Evolutionary conservation across 1,140 invertebrate species (phyloP).

Genomic region (Drosophila teissieri): DNA sequence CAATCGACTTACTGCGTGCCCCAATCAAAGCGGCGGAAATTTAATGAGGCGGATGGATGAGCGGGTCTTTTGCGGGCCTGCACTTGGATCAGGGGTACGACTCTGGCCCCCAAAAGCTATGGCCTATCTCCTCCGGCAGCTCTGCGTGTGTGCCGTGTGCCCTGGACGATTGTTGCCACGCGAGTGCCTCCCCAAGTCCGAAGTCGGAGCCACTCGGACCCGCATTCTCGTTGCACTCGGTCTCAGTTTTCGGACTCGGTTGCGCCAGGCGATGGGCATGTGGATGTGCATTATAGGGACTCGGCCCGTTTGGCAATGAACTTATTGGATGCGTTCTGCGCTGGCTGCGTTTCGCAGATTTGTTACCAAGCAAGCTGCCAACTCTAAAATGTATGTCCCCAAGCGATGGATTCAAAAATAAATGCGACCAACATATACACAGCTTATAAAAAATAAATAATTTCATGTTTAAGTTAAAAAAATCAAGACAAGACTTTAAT

Average conservation of each 20-base stretch:
- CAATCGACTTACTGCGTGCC: constrained; percentile 30
- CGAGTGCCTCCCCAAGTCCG: constrained; percentile 50
- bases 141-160: constrained; percentile 21
- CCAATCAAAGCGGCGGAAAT: constrained; percentile 14
- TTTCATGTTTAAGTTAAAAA: background rate
- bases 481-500: too few relatives aligned
- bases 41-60: constrained; percentile 7
- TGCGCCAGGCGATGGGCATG: background rate
- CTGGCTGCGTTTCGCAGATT: constrained; percentile 28
- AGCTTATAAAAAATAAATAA: background rate
- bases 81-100: background rate
- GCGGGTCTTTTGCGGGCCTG: background rate
- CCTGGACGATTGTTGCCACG: constrained; percentile 68
- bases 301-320: constrained; percentile 45
- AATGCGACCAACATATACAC: background rate
- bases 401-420: too few relatives aligned
- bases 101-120: constrained; percentile 7
- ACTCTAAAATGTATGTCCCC: background rate
- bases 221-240: constrained; percentile 17
- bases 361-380: constrained; percentile 4
- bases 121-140: constrained; percentile 2
- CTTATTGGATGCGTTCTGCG: constrained; percentile 40
- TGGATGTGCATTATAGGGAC: background rate
- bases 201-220: constrained; percentile 3
- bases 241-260: background rate